phyloP scores from a whole-genome alignment of 2,113 vertebrate species.

The Pycnonotus jocosus region DNA sequence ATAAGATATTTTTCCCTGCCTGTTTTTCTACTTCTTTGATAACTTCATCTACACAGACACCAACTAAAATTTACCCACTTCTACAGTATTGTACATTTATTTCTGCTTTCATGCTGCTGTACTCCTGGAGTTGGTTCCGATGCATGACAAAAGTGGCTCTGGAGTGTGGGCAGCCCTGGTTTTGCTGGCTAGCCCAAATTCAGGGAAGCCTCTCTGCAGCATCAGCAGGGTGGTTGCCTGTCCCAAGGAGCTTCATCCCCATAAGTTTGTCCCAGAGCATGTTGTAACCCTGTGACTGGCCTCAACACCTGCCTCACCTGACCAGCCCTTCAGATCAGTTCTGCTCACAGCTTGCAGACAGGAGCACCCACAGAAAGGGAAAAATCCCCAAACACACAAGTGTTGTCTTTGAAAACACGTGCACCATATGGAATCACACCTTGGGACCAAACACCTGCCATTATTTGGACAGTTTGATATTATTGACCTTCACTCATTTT shows the following conservation, averaged over 20 bases:
- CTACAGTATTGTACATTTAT: not conserved
- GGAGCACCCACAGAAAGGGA: not conserved
- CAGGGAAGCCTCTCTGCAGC: not conserved
- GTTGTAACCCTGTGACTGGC: not conserved
- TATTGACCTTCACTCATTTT: not conserved
- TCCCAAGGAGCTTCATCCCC: not conserved
- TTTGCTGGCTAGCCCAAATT: not conserved
- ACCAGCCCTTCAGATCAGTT: not conserved
- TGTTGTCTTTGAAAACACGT: not conserved
- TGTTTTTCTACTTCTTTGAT: not conserved
- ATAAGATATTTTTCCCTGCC: not conserved
- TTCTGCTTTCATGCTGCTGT: not conserved
- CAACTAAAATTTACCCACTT: not conserved
- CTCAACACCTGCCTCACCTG: not conserved
- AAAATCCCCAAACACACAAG: not conserved
- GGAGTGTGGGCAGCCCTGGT: not conserved
- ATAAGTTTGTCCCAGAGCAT: accelerated
- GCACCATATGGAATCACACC: not conserved
- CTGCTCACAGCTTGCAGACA: not conserved
- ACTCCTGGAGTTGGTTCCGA: not conserved
- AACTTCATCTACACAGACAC: not conserved
- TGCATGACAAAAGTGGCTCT: not conserved
- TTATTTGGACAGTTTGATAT: not conserved
- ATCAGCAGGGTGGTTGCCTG: not conserved
- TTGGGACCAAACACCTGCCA: not conserved